Conservation (phyloP, 53 echinoderm and acorn worm species). For the Antedon mediterranea region DNA sequence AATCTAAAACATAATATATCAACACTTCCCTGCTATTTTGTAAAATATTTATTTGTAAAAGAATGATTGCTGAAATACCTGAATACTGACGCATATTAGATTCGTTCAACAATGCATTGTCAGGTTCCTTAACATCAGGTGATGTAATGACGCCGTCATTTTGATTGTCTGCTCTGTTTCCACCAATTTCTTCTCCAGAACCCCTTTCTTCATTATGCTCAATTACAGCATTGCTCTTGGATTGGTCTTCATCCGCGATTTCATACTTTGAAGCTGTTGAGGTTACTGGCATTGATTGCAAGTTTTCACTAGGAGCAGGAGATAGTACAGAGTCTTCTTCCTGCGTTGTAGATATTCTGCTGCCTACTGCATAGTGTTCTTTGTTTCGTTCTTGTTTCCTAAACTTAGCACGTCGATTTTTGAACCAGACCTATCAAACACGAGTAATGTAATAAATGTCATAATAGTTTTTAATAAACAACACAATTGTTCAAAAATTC, state of each 20-base stretch:
- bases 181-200: background rate
- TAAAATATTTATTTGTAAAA: too few relatives aligned
- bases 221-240: background rate
- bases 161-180: background rate
- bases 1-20: too few relatives aligned
- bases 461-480: too few relatives aligned
- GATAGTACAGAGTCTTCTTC: too few relatives aligned
- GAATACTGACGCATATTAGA: too few relatives aligned
- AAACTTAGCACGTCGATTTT: constrained; percentile 96
- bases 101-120: too few relatives aligned
- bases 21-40: too few relatives aligned
- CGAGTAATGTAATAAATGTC: too few relatives aligned
- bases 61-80: too few relatives aligned
- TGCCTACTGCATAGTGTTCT: background rate
- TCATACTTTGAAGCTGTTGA: background rate
- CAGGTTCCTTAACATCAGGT: too few relatives aligned
- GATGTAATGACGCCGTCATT: background rate
- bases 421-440: constrained; percentile 84
- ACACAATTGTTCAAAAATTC: too few relatives aligned
- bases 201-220: background rate
- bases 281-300: background rate
- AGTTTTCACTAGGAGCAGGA: too few relatives aligned
- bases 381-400: constrained; percentile 89
- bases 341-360: background rate
- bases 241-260: background rate